Evolutionary conservation across 2,113 vertebrate species (phyloP).

Genomic region (Pseudorasbora parva): DNA sequence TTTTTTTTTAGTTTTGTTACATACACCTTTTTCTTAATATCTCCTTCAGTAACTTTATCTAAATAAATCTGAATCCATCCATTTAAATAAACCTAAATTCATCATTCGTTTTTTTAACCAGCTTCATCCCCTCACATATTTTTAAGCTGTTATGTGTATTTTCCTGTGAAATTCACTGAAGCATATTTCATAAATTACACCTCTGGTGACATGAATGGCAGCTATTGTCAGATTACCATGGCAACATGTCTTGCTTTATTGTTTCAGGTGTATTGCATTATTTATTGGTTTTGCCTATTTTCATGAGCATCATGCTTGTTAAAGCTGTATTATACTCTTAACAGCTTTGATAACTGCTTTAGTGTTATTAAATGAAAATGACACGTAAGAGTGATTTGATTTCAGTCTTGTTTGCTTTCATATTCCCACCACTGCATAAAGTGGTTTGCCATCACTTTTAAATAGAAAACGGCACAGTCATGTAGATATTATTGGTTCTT

Average conservation of each 20-base stretch:
- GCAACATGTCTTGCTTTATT: constrained; percentile 11
- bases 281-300: constrained; percentile 35
- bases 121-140: not conserved
- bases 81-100: not conserved
- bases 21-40: not conserved
- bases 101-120: not conserved
- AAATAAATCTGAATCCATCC: not conserved
- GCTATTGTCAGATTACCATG: constrained; percentile 35
- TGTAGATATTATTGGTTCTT: not conserved
- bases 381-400: constrained; percentile 12
- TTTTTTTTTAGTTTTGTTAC: not conserved
- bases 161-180: constrained; percentile 5
- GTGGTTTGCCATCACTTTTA: not conserved
- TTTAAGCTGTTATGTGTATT: not conserved
- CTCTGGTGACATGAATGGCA: constrained; percentile 36
- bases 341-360: not conserved
- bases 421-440: not conserved
- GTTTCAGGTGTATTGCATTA: constrained; percentile 35
- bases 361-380: constrained; percentile 5
- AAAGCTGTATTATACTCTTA: not conserved
- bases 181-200: constrained; percentile 32
- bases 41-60: constrained; percentile 9
- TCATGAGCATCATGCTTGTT: constrained; percentile 18
- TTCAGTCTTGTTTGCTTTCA: not conserved
- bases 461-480: not conserved